These are phyloP conservation scores for Harpagifer antarcticus DNA, from an alignment of 2,797 vertebrate genomes.

Conservation along the genomic window DNA sequence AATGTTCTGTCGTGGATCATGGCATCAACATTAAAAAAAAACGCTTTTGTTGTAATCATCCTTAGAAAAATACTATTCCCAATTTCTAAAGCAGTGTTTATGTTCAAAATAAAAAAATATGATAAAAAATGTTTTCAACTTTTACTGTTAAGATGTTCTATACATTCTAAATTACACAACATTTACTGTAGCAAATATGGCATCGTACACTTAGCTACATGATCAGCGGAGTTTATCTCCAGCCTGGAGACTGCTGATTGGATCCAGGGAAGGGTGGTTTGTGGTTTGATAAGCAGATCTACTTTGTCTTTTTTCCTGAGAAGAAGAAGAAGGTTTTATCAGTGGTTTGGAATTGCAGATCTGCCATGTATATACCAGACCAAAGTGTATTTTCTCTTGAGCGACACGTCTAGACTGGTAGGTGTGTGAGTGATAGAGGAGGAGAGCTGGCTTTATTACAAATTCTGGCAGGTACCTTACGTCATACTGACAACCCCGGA, in stretches of 20 bases:
- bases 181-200: neutral
- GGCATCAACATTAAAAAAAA: neutral
- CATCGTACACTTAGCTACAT: neutral
- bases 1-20: conserved; percentile 1
- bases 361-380: conserved; percentile 18
- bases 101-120: neutral
- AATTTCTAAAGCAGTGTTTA: neutral
- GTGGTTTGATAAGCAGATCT: conserved; percentile 8
- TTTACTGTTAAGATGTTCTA: neutral
- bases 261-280: conserved; percentile 1
- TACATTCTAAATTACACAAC: neutral
- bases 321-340: conserved; percentile 11
- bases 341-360: conserved; percentile 25
- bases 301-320: conserved; percentile 2
- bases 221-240: conserved; percentile 4
- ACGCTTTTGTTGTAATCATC: neutral
- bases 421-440: conserved; percentile 51
- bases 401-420: conserved; percentile 39
- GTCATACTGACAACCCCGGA: conserved; percentile 48
- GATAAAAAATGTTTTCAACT: neutral
- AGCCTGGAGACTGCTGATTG: conserved; percentile 4
- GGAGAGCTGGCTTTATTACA: conserved; percentile 61
- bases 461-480: conserved; percentile 44
- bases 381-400: conserved; percentile 33
- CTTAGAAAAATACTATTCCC: neutral